Evolutionary conservation across 1,140 invertebrate genomes (phyloP).

Genomic region (Lerema accius): DNA sequence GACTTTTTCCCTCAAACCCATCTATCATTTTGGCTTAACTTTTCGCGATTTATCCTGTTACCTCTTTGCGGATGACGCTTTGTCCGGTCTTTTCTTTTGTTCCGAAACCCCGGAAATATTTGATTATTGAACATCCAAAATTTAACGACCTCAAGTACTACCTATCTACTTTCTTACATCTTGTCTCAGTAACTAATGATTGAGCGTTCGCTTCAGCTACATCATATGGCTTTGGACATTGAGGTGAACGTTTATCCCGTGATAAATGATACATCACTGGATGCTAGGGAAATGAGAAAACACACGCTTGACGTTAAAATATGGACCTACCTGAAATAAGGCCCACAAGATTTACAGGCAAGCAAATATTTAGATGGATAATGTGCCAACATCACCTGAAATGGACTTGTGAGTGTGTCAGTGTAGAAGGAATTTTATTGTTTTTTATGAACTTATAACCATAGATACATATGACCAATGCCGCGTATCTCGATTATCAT

Average conservation of each 20-base stretch:
- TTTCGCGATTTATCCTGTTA: constrained; percentile 31
- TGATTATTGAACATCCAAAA: constrained; percentile 10
- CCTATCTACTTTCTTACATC: constrained; percentile 4
- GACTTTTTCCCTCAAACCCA: constrained; percentile 20
- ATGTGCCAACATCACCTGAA: too few relatives aligned
- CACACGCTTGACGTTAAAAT: constrained; percentile 20
- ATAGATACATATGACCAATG: too few relatives aligned
- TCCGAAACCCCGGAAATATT: constrained; percentile 9
- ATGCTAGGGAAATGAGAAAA: constrained; percentile 16
- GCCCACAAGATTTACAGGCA: too few relatives aligned
- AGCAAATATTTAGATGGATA: too few relatives aligned
- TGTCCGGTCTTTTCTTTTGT: constrained; percentile 12
- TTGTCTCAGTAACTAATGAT: constrained; percentile 8
- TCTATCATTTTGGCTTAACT: constrained; percentile 35
- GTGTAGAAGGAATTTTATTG: too few relatives aligned
- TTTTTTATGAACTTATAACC: too few relatives aligned
- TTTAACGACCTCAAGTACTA: constrained; percentile 6
- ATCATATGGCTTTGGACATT: constrained; percentile 1
- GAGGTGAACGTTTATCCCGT: constrained; percentile 14
- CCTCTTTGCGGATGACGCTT: constrained; percentile 9
- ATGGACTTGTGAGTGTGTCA: too few relatives aligned
- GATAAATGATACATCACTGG: constrained; percentile 25
- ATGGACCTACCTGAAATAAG: constrained; percentile 6
- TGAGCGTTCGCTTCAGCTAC: constrained; percentile 3
- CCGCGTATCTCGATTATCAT: too few relatives aligned